A percentile compares a stretch with the other conserved stretches of the same genome.
phyloP scores from a whole-genome alignment of 2,113 vertebrate species.

The Gobiocypris rarus region DNA sequence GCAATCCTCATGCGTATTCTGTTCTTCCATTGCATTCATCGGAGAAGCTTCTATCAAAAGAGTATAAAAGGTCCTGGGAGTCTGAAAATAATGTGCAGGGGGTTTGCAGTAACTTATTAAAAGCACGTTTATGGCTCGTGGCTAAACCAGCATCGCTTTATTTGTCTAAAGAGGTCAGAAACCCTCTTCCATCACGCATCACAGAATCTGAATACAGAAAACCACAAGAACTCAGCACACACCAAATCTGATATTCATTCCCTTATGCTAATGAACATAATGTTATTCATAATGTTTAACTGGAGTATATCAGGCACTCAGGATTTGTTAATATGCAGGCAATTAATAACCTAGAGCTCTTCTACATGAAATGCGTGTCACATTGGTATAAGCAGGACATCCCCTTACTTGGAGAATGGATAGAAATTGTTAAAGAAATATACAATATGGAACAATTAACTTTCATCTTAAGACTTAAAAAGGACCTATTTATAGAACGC shows the following conservation, averaged over 20 bases:
- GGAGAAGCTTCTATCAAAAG: slow-evolving; percentile 38
- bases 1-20: background rate
- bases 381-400: too few species aligned
- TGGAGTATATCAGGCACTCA: background rate
- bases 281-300: background rate
- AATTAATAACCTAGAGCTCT: background rate
- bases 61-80: slow-evolving; percentile 23
- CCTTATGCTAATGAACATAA: slow-evolving; percentile 27
- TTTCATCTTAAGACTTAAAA: too few species aligned
- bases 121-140: slow-evolving; percentile 48
- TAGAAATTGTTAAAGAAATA: too few species aligned
- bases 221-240: background rate
- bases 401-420: too few species aligned
- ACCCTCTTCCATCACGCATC: slow-evolving; percentile 6
- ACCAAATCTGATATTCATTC: slow-evolving; percentile 23
- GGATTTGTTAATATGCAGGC: background rate
- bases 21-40: slow-evolving; percentile 27
- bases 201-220: slow-evolving; percentile 34
- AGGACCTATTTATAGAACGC: too few species aligned
- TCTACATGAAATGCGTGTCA: background rate
- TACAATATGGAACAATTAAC: too few species aligned
- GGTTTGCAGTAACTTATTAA: slow-evolving; percentile 39
- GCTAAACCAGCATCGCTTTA: slow-evolving; percentile 16
- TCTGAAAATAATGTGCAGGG: slow-evolving; percentile 38
- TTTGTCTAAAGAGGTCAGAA: slow-evolving; percentile 34